Percentiles rank a stretch among this genome's conserved stretches.
These are phyloP conservation scores for Perithous albicinctus DNA, from an alignment of 2,888 invertebrate genomes.

Conservation along the genomic window DNA sequence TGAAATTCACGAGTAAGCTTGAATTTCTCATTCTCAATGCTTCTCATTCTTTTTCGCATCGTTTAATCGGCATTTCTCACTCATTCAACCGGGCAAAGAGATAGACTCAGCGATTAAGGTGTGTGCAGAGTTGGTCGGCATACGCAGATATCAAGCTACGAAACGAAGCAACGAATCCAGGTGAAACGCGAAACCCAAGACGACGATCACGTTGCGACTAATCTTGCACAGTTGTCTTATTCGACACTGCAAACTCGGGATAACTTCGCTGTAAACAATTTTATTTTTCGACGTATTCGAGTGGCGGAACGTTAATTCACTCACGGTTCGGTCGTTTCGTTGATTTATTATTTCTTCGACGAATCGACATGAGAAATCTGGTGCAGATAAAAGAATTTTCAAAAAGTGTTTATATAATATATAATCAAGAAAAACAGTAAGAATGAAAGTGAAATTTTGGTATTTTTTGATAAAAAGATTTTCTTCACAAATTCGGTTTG, in stretches of 20 bases:
- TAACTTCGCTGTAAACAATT: slow-evolving; percentile 17
- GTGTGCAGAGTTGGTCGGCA: slow-evolving; percentile 11
- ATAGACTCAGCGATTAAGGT: slow-evolving; percentile 35
- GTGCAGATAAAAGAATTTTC: too few species aligned
- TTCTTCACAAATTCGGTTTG: too few species aligned
- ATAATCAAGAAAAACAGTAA: too few species aligned
- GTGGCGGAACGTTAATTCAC: slow-evolving; percentile 15
- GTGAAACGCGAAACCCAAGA: slow-evolving; percentile 57
- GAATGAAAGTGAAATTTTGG: too few species aligned
- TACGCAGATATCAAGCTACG: slow-evolving; percentile 4
- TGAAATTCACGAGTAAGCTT: slow-evolving; percentile 13
- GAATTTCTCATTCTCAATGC: background rate
- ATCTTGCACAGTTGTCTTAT: slow-evolving; percentile 35
- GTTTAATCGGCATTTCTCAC: background rate
- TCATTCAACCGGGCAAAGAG: background rate
- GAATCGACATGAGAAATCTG: too few species aligned
- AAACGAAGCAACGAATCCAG: slow-evolving; percentile 37
- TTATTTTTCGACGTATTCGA: background rate
- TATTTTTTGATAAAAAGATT: too few species aligned
- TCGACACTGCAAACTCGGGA: background rate
- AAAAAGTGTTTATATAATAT: too few species aligned
- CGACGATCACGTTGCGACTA: slow-evolving; percentile 43
- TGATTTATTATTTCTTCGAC: slow-evolving; percentile 2
- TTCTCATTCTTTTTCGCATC: background rate
- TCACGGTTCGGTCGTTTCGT: slow-evolving; percentile 15